Base-by-base conservation (phyloP, 2,888 invertebrate species). In the Drosophila ustulata region DNA sequence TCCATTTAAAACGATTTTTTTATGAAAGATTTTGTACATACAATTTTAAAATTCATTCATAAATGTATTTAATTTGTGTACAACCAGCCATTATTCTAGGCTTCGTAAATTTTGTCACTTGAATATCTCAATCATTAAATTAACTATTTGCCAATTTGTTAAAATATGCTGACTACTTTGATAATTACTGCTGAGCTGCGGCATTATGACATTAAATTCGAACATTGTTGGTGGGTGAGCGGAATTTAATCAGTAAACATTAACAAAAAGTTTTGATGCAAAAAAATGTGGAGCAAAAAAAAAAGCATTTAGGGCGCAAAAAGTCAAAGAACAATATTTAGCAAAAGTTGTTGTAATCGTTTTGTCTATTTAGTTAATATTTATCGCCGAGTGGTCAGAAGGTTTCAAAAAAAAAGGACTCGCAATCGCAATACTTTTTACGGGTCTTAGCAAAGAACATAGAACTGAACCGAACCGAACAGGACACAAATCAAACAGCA, bases 401-500 rank as follows among this genome's bases (percentile, higher is more conserved):
- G 23, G 50, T 30, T 45, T 46, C 51, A 18, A 4, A 13, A 18
- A 4, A 13, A 63, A 63, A 41, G 41, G 57, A 45, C 23, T 28
- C 34, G 51, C 53, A 69, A 70, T 51, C 59, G 26, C 25, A 45
- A 56, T 71, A 13, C 39, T 34, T 39, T 65, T 32, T 32, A 3
- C 18, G 7, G 8, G 28, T n/a, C 32, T 30, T 49, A 50, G 13
- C 52, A 39, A 39, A 34, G 39, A 41, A 34, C 32, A 45, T 55
- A 13, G 30, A 55, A 32, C 55, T 43, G 55, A 45, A 32, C 53
- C 41, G 43, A 43, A 4, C 11, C 3, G 34, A 34, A 26, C 41
- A 43, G 47, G 30, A 75, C 71, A 80, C 89, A 83, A 80, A 87
- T 87, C 81, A 88, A 86, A 87, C 89, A 88, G 89, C 83, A 83